Conservation (phyloP, 2,797 vertebrate species). For the Sardinella longiceps region DNA sequence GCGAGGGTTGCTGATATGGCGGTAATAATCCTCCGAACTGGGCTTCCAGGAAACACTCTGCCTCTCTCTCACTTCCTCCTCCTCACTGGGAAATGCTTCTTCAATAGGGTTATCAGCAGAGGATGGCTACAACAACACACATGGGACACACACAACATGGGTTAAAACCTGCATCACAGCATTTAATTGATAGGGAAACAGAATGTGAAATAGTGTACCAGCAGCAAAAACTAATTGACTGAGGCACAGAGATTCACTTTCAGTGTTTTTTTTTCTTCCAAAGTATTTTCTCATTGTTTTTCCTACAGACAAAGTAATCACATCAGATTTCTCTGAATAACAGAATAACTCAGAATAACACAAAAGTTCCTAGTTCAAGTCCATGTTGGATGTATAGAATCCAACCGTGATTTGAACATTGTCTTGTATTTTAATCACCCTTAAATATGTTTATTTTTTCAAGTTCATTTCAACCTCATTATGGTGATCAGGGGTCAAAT, state of each 20-base stretch:
- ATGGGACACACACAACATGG: not conserved
- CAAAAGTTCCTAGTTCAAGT: not conserved
- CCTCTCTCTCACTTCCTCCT: slow-evolving; percentile 62
- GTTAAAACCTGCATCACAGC: not conserved
- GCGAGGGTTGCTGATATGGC: slow-evolving; percentile 65
- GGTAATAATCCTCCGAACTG: slow-evolving; percentile 74
- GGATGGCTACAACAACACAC: slow-evolving; percentile 46
- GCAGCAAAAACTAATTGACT: too few species aligned
- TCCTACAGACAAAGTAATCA: too few species aligned
- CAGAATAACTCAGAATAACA: too few species aligned
- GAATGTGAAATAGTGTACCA: too few species aligned
- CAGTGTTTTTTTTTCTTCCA: too few species aligned
- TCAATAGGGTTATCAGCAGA: slow-evolving; percentile 53
- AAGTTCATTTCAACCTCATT: not conserved
- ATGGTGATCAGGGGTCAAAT: not conserved
- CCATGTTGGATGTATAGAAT: not conserved
- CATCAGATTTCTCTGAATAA: too few species aligned
- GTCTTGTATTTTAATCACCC: not conserved
- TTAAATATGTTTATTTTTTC: not conserved
- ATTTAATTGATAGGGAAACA: too few species aligned
- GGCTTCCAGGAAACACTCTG: slow-evolving; percentile 53
- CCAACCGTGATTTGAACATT: not conserved
- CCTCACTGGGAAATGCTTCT: slow-evolving; percentile 45
- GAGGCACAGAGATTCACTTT: too few species aligned
- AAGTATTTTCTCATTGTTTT: too few species aligned